Base-by-base conservation (phyloP, 2,113 vertebrate species). In the Gallinago undulata region DNA sequence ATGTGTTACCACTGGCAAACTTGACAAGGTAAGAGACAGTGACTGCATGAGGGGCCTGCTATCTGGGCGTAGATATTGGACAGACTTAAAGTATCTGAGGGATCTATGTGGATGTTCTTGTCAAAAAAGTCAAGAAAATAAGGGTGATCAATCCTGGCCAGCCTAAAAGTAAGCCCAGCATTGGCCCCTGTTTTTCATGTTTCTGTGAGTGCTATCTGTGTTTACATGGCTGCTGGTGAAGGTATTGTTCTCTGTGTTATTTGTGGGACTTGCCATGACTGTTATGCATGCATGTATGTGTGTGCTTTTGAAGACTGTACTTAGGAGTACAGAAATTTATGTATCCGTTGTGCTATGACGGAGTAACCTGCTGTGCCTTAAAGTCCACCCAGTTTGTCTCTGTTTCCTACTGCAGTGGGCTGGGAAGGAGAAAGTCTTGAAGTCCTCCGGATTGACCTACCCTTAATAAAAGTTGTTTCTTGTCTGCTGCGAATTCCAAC, bases 211-310 rank as follows among this genome's bases (percentile, higher is more conserved):
- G 16, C 19, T 45, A 9, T 43, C 31, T 72, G 33, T 62, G 19
- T 78, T 79, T 43, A 18, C 13, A 16, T 14, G 17, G 30, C 15
- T 67, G 35, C 67, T 62, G 19, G 27, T 39, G 53, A 75, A 56
- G 16, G 5, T 24, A 12, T 4, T 24, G 6, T 25, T 60, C 30
- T 80, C 62, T 75, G 13, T 56, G 30, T 22, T 56, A 56, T 37
- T 30, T 62, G 15, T 62, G 30, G 12, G 31, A 28, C n/a, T 79
- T 74, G 22, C 12, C 13, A 15, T 50, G 47, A 37, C 19, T 67
- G 7, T 21, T 48, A 27, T 62, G 28, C 11, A 12, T 30, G 17
- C 6, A 30, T 60, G 1, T 45, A 10, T 9, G 31, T 0, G 1
- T 7, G 5, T 37, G 35, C 78, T 74, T 69, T 57, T 47, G 13